A percentile compares a stretch with the other conserved stretches of the same genome.
Evolutionary conservation across 2,888 invertebrate species (phyloP).

Genomic region (Synanthedon vespiformis): DNA sequence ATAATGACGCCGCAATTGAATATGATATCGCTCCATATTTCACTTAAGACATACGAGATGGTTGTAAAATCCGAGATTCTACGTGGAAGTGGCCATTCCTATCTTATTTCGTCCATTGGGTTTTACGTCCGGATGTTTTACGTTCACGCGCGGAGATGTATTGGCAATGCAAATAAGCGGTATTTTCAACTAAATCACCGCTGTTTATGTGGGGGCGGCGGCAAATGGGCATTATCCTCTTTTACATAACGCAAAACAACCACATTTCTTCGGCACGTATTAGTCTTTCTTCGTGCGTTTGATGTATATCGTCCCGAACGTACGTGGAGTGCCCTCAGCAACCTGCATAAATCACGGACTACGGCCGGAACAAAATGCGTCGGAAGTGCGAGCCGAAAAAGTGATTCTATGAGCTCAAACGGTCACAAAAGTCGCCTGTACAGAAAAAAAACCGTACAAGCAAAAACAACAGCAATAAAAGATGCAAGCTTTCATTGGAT

Average conservation of each 20-base stretch:
- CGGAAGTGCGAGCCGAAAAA: slow-evolving; percentile 43
- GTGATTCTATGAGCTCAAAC: slow-evolving; percentile 38
- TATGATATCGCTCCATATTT: slow-evolving; percentile 39
- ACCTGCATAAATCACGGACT: slow-evolving; percentile 34
- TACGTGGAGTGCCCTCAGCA: slow-evolving; percentile 23
- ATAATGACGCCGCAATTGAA: slow-evolving; percentile 35
- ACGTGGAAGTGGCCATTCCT: slow-evolving; percentile 42
- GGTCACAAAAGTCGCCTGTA: slow-evolving; percentile 48
- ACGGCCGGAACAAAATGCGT: slow-evolving; percentile 36
- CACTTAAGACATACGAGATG: slow-evolving; percentile 41
- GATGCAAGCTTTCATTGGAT: slow-evolving; percentile 40
- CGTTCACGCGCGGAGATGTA: slow-evolving; percentile 36
- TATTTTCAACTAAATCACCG: slow-evolving; percentile 49
- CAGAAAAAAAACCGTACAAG: slow-evolving; percentile 57
- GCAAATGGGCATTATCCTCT: slow-evolving; percentile 34
- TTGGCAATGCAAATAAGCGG: slow-evolving; percentile 54
- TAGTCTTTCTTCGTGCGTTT: slow-evolving; percentile 25
- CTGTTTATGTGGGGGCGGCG: slow-evolving; percentile 33
- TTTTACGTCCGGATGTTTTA: slow-evolving; percentile 49
- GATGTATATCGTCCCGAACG: slow-evolving; percentile 24
- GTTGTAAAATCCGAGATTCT: slow-evolving; percentile 48
- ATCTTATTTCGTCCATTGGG: slow-evolving; percentile 50
- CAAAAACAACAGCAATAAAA: slow-evolving; percentile 64
- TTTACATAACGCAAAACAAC: slow-evolving; percentile 38
- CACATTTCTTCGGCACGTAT: slow-evolving; percentile 35